Evolutionary conservation across 2,888 invertebrate genomes (phyloP).

Genomic region (Eupithecia abbreviata): DNA sequence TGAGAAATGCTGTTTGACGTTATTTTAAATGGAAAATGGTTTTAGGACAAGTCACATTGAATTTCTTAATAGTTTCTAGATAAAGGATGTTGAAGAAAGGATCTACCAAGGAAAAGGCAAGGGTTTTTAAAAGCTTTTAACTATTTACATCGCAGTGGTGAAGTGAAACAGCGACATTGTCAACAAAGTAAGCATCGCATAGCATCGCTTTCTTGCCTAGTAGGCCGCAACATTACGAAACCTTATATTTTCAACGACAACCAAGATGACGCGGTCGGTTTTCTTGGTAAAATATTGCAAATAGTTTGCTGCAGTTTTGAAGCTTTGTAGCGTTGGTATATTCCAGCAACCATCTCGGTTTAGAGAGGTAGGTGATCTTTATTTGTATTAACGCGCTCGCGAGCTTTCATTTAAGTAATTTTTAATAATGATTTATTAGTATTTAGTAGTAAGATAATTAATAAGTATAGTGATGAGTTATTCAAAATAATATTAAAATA

Average conservation of each 20-base stretch:
- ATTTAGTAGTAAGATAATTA: too few relatives aligned
- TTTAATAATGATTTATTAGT: too few relatives aligned
- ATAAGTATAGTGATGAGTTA: too few relatives aligned
- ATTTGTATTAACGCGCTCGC: not conserved
- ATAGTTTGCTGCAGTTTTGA: not conserved
- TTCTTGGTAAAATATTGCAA: conserved; percentile 12
- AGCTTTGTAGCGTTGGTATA: not conserved
- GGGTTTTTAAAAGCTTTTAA: too few relatives aligned
- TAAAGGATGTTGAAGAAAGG: not conserved
- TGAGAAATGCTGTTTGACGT: too few relatives aligned
- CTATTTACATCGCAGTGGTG: too few relatives aligned
- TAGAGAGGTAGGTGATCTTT: not conserved
- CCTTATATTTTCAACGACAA: conserved; percentile 29
- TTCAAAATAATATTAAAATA: too few relatives aligned
- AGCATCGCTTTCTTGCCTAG: not conserved
- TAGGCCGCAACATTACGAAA: not conserved
- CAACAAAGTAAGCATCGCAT: not conserved
- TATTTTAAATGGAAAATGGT: too few relatives aligned
- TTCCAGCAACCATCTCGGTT: not conserved
- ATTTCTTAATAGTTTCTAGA: too few relatives aligned
- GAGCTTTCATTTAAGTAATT: not conserved
- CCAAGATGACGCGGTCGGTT: conserved; percentile 12
- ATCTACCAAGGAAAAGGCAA: not conserved
- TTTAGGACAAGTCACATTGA: too few relatives aligned
- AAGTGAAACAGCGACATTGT: not conserved